These are phyloP conservation scores for Drosophila helvetica DNA, from an alignment of 2,888 invertebrate species.

Conservation along the genomic window DNA sequence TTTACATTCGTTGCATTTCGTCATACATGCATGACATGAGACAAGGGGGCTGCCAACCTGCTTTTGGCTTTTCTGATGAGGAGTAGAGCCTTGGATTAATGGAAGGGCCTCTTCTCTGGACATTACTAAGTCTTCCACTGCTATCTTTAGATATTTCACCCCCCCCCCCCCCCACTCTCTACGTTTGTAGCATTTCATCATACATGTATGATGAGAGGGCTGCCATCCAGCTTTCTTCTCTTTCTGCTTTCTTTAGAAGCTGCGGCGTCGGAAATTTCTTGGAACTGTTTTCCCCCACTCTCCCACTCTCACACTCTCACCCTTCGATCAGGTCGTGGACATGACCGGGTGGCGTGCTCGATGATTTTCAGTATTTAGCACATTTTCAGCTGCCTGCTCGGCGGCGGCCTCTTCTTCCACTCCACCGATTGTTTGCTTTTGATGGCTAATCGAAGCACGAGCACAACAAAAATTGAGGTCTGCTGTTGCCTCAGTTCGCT, in stretches of 20 bases:
- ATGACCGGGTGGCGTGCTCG: slow-evolving; percentile 52
- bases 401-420: slow-evolving; percentile 3
- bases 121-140: too few relatives aligned
- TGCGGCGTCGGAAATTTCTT: neutral
- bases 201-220: neutral
- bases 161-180: neutral
- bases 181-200: neutral
- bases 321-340: slow-evolving; percentile 20
- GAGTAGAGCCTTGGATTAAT: neutral
- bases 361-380: slow-evolving; percentile 53
- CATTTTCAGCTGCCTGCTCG: slow-evolving; percentile 42
- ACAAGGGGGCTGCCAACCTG: neutral
- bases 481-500: slow-evolving; percentile 8
- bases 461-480: slow-evolving; percentile 23
- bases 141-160: neutral
- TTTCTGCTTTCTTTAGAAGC: neutral
- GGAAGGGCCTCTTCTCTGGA: neutral
- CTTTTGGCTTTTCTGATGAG: neutral
- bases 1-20: neutral
- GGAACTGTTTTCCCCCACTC: slow-evolving; percentile 7
- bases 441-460: slow-evolving; percentile 50
- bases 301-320: neutral
- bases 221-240: neutral
- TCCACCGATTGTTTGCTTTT: slow-evolving; percentile 18
- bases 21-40: neutral